These are phyloP conservation scores for Allobates femoralis DNA, from an alignment of 2,797 vertebrate species.

Conservation along the genomic window DNA sequence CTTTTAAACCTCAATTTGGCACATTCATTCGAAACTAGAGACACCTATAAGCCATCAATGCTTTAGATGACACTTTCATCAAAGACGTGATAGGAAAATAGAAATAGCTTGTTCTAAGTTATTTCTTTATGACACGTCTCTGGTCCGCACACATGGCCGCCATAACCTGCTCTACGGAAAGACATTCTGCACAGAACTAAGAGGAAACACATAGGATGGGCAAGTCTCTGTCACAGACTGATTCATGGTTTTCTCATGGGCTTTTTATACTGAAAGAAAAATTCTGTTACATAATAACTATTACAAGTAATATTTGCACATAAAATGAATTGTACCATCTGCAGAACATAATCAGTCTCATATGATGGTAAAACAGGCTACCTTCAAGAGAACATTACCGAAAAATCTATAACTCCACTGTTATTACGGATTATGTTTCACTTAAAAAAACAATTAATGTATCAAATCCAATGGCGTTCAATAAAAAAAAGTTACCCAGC, in stretches of 20 bases:
- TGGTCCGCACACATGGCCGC: neutral
- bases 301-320: neutral
- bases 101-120: slow-evolving; percentile 23
- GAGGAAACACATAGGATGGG: neutral
- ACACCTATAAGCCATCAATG: slow-evolving; percentile 44
- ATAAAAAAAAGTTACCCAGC: too few species aligned
- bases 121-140: slow-evolving; percentile 21
- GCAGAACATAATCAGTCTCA: neutral
- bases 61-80: slow-evolving; percentile 51
- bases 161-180: slow-evolving; percentile 15
- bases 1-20: slow-evolving; percentile 57
- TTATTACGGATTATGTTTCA: too few species aligned
- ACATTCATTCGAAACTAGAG: slow-evolving; percentile 56
- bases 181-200: neutral
- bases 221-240: neutral
- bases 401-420: too few species aligned
- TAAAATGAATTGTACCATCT: neutral
- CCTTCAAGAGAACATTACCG: neutral
- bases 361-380: neutral
- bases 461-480: too few species aligned
- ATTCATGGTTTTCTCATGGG: neutral
- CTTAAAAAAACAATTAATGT: too few species aligned
- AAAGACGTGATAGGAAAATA: slow-evolving; percentile 38
- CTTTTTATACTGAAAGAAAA: neutral
- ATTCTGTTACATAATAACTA: neutral